These are phyloP conservation scores for Phylloscopus collybita DNA, from an alignment of 2,797 vertebrate genomes.

Conservation along the genomic window DNA sequence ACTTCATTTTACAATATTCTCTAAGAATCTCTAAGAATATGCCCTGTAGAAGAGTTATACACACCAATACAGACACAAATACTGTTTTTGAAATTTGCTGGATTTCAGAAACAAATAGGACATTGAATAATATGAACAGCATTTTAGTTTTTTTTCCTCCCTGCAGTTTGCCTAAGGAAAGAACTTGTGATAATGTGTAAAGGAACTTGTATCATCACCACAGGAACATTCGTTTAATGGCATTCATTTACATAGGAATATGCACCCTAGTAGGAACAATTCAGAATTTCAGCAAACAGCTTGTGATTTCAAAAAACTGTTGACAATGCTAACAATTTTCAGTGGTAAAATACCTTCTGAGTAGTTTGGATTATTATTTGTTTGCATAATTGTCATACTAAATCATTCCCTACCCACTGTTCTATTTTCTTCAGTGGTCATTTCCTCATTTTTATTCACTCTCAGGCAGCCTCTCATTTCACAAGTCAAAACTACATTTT, in stretches of 20 bases:
- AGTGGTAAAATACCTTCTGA: slow-evolving; percentile 4
- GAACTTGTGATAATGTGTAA: slow-evolving; percentile 42
- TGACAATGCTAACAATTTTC: slow-evolving; percentile 44
- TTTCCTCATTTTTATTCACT: slow-evolving; percentile 33
- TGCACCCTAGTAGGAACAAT: slow-evolving; percentile 23
- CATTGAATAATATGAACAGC: slow-evolving; percentile 36
- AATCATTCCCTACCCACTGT: not conserved
- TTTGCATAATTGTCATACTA: slow-evolving; percentile 13
- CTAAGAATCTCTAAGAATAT: not conserved
- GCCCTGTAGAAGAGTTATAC: not conserved
- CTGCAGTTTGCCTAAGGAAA: slow-evolving; percentile 30
- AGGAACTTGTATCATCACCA: slow-evolving; percentile 43
- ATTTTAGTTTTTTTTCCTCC: not conserved
- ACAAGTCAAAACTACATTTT: not conserved
- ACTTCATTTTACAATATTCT: not conserved
- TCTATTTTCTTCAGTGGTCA: slow-evolving; percentile 17
- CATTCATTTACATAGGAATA: slow-evolving; percentile 70
- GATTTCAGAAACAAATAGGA: slow-evolving; percentile 41
- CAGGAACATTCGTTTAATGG: slow-evolving; percentile 55
- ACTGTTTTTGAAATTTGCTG: not conserved
- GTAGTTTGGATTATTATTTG: slow-evolving; percentile 38
- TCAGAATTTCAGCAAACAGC: slow-evolving; percentile 57
- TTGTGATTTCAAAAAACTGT: slow-evolving; percentile 59
- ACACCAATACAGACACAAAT: not conserved
- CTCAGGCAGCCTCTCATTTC: not conserved